Percentiles rank a stretch among this genome's conserved stretches.
phyloP scores from a whole-genome alignment of 2,888 invertebrate genomes.

The Ametastegia equiseti region DNA sequence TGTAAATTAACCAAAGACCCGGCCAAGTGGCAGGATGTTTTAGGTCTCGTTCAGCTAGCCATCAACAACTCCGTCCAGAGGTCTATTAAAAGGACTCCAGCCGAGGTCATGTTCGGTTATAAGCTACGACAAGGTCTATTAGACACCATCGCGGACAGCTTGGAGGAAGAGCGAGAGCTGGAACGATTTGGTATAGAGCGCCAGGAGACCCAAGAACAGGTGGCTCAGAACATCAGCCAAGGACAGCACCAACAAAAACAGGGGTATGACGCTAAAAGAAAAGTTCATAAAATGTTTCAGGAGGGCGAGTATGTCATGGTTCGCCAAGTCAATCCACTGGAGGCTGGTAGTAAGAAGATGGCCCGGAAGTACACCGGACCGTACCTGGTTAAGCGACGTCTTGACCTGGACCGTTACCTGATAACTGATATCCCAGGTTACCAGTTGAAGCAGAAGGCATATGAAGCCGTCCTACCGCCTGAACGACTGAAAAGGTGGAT shows the following conservation, averaged over 20 bases:
- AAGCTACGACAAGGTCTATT: not conserved
- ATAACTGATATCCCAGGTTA: conserved; percentile 1
- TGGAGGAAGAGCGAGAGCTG: not conserved
- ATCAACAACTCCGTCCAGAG: not conserved
- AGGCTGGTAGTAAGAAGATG: not conserved
- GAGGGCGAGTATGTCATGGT: not conserved
- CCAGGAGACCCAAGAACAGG: not conserved
- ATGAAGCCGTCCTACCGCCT: not conserved
- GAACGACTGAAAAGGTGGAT: conserved; percentile 3
- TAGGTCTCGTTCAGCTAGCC: not conserved
- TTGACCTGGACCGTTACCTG: conserved; percentile 5
- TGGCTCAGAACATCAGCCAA: not conserved
- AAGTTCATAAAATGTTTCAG: not conserved
- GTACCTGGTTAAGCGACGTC: not conserved
- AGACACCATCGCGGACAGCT: not conserved
- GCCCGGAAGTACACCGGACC: not conserved
- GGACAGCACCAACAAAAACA: not conserved
- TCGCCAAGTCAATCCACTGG: not conserved
- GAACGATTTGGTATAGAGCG: not conserved
- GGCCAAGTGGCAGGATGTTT: not conserved
- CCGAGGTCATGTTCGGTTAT: not conserved
- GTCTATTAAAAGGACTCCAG: not conserved
- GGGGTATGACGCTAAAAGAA: not conserved
- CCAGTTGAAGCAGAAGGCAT: not conserved
- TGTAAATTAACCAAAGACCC: not conserved